Evolutionary conservation across 2,888 invertebrate species (phyloP).

Genomic region (Cremastinae sp.): DNA sequence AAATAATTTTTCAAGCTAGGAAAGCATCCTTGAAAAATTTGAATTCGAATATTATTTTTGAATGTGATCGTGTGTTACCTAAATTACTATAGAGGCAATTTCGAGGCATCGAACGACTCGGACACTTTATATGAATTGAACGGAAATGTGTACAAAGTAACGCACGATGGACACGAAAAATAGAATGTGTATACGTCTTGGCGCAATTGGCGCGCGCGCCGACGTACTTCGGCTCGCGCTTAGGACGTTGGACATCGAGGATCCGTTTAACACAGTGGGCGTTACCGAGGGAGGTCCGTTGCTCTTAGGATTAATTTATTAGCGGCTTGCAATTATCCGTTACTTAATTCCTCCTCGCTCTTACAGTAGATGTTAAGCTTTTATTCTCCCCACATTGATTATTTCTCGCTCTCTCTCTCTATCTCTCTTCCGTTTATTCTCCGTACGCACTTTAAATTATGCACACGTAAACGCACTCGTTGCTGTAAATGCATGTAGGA

Average conservation of each 20-base stretch:
- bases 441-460: background rate
- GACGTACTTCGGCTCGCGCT: conserved; percentile 17
- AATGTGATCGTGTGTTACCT: too few relatives aligned
- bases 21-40: too few relatives aligned
- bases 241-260: conserved; percentile 36
- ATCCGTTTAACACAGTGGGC: conserved; percentile 69
- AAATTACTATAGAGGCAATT: too few relatives aligned
- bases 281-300: conserved; percentile 72
- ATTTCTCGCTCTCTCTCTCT: background rate
- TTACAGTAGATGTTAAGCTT: conserved; percentile 39
- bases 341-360: conserved; percentile 68
- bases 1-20: too few relatives aligned
- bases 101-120: conserved; percentile 48
- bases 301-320: conserved; percentile 73
- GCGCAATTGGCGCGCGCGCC: background rate
- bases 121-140: conserved; percentile 51
- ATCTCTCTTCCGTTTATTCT: background rate
- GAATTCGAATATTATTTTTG: too few relatives aligned
- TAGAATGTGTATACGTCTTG: too few relatives aligned
- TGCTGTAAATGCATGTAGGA: conserved; percentile 33
- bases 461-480: conserved; percentile 18
- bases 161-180: conserved; percentile 61
- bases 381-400: background rate
- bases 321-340: conserved; percentile 75
- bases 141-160: conserved; percentile 41